phyloP scores from a whole-genome alignment of 2,888 invertebrate species.

The Adelphocoris suturalis region DNA sequence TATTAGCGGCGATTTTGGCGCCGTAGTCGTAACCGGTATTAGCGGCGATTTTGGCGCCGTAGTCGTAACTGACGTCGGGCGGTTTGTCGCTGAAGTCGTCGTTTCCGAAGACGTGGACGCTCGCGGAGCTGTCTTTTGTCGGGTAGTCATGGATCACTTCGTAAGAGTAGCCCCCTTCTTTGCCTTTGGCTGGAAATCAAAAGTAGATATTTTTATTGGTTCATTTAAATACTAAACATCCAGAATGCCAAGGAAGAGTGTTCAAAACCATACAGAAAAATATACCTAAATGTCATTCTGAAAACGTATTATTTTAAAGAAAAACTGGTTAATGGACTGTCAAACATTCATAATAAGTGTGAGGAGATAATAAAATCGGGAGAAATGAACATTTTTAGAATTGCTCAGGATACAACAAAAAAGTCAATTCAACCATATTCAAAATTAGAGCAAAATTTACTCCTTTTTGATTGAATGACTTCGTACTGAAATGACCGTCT shows the following conservation, averaged over 20 bases:
- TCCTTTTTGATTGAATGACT: too few relatives aligned
- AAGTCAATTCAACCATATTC: too few relatives aligned
- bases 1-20: not conserved
- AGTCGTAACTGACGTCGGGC: conserved; percentile 33
- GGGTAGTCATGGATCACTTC: conserved; percentile 68
- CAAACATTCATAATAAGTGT: too few relatives aligned
- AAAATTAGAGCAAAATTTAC: too few relatives aligned
- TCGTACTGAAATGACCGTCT: too few relatives aligned
- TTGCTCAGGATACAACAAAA: too few relatives aligned
- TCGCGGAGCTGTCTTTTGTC: conserved; percentile 18
- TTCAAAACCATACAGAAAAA: too few relatives aligned
- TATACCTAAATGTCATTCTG: not conserved
- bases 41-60: conserved; percentile 9
- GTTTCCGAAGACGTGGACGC: conserved; percentile 49
- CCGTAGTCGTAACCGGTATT: conserved; percentile 31
- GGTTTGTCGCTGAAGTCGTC: conserved; percentile 35
- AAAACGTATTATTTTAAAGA: not conserved
- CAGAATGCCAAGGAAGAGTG: not conserved
- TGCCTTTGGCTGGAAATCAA: conserved; percentile 43
- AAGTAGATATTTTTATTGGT: too few relatives aligned
- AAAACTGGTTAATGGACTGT: too few relatives aligned
- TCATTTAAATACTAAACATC: not conserved
- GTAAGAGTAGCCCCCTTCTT: conserved; percentile 64
- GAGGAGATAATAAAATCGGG: too few relatives aligned
- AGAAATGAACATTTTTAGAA: too few relatives aligned